phyloP scores from a whole-genome alignment of 2,113 vertebrate species.

The Propithecus coquereli region DNA sequence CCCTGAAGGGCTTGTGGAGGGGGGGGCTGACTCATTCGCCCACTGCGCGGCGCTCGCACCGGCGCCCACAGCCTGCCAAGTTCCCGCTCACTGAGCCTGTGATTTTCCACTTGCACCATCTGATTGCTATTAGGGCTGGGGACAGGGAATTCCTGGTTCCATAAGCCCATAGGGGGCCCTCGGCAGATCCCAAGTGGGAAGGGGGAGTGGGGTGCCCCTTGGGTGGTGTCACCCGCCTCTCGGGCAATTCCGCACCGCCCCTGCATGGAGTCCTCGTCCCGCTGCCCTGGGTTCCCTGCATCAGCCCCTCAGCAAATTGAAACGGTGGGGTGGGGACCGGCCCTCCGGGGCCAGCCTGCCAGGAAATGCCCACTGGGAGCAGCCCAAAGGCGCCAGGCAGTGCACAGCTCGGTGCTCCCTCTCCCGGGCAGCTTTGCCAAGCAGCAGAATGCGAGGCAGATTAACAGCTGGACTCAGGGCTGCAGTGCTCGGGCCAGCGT shows the following conservation, averaged over 20 bases:
- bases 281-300: neutral
- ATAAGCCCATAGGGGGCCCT: neutral
- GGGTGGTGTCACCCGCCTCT: neutral
- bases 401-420: neutral
- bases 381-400: neutral
- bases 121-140: slow-evolving; percentile 45
- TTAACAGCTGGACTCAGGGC: slow-evolving; percentile 43
- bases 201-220: neutral
- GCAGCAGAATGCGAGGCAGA: neutral
- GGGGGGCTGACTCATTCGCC: slow-evolving; percentile 24
- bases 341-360: neutral
- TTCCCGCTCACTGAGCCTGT: neutral
- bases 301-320: neutral
- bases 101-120: slow-evolving; percentile 66
- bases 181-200: neutral
- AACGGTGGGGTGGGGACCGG: neutral
- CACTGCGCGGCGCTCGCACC: neutral
- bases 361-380: neutral
- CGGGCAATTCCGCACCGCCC: fast-evolving
- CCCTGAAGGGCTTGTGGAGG: neutral
- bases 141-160: slow-evolving; percentile 48
- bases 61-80: neutral
- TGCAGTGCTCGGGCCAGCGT: slow-evolving; percentile 51
- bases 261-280: fast-evolving
- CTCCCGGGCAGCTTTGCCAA: neutral